Evolutionary conservation across 2,888 invertebrate genomes (phyloP).

Genomic region (Agapostemon virescens): DNA sequence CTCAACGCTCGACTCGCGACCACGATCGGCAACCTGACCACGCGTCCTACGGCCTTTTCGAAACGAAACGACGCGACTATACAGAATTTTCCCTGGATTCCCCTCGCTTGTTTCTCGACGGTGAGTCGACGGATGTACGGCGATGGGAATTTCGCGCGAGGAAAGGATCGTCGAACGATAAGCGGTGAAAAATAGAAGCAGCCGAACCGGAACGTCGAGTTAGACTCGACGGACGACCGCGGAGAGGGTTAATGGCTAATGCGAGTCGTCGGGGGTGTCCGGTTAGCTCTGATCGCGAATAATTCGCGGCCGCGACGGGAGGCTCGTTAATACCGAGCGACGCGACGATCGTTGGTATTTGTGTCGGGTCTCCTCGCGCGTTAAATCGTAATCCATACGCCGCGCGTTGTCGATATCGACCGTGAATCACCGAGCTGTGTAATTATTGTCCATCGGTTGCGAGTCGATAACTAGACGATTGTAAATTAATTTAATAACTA

Average conservation of each 20-base stretch:
- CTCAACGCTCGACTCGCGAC: neutral
- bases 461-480: slow-evolving; percentile 51
- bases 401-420: slow-evolving; percentile 15
- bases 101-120: no score
- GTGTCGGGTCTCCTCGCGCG: slow-evolving; percentile 5
- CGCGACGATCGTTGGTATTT: slow-evolving; percentile 22
- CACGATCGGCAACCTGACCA: no score
- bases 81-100: no score
- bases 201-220: neutral
- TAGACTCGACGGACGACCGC: neutral
- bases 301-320: slow-evolving; percentile 8
- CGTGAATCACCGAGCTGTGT: slow-evolving; percentile 20
- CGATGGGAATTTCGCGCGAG: neutral
- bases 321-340: slow-evolving; percentile 10
- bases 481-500: slow-evolving; percentile 63
- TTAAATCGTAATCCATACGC: slow-evolving; percentile 6
- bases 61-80: no score
- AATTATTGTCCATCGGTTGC: slow-evolving; percentile 39
- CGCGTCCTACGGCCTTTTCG: no score
- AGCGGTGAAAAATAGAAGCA: neutral
- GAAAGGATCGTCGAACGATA: neutral
- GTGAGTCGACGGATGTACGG: neutral
- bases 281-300: neutral
- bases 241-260: neutral
- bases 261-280: neutral